Base-by-base conservation (phyloP, 2,113 vertebrate genomes). In the Nothobranchius kuhntae region DNA sequence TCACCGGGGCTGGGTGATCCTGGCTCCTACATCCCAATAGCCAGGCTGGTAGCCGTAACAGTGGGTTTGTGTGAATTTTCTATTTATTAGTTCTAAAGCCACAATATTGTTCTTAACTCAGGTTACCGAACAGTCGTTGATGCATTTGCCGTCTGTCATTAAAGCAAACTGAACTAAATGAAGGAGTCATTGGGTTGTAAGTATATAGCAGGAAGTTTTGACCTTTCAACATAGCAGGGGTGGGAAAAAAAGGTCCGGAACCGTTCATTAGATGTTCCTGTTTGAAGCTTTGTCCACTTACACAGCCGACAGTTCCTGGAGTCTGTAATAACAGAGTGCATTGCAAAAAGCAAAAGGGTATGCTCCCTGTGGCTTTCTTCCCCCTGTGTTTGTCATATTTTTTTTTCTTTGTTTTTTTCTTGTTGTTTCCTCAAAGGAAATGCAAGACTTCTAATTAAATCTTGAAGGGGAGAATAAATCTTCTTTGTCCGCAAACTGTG, bases 401-500 rank as follows among this genome's bases (percentile, higher is more conserved):
- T 61, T 68, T 66, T 52, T 70, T 64, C 59, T 77, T 70, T 36
- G 65, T 64, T 64, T 64, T 40, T 65, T 65, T 74, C 7, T 57
- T 72, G 63, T 54, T 77, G 60, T 73, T 77, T 86, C 64, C 47
- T 47, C 61, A 62, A 64, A 82, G 71, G 68, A 80, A 88, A 82
- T 70, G 53, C 6, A 44, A 82, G 53, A 59, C 81, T 78, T 69
- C 81, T 87, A 89, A 90, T 88, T 89, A 91, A 80, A 75, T 85
- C 82, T 85, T 81, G 46, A 57, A 83, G 74, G 62, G 48, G 74
- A 58, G 57, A 66, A 69, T 35, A 62, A 59, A 64, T 68, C 55
- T 15, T 79, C 75, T 73, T 65, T 36, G 61, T 62, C 54, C 58
- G 69, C 85, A 76, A 72, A 76, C 77, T 73, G 78, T 71, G 81